A percentile compares a stretch with the other conserved stretches of the same genome.
Conservation (phyloP, 2,113 vertebrate genomes). For the Ellobius talpinus region DNA sequence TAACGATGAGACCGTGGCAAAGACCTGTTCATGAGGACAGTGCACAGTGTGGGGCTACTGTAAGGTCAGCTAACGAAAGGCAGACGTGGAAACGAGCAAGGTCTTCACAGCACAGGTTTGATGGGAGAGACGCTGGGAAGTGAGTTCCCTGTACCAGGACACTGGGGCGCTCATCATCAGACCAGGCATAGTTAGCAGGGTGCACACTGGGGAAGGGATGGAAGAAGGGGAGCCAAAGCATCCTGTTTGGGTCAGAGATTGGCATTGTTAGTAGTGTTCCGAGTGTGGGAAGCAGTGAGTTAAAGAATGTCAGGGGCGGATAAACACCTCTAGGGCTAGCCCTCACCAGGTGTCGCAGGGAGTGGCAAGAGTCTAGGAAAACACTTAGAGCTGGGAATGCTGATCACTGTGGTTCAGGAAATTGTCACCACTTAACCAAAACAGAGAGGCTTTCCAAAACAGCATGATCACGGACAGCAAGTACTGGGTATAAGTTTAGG, state of each 20-base stretch:
- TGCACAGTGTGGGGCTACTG: accelerated
- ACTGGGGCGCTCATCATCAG: not conserved
- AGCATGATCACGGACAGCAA: too few relatives aligned
- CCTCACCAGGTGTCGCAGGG: not conserved
- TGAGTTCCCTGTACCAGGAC: too few relatives aligned
- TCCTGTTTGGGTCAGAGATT: not conserved
- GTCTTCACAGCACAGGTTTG: not conserved
- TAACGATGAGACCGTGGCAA: too few relatives aligned
- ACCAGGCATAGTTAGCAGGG: too few relatives aligned
- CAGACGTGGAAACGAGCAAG: not conserved
- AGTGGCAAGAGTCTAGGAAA: not conserved
- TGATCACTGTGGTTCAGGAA: not conserved
- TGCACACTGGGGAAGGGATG: not conserved
- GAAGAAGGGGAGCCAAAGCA: not conserved
- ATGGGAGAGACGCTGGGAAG: not conserved
- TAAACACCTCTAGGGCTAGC: not conserved
- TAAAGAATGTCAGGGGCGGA: not conserved
- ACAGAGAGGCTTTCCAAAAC: not conserved
- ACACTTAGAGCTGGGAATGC: not conserved
- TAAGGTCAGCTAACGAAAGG: not conserved
- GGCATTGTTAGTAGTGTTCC: not conserved
- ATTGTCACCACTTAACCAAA: not conserved
- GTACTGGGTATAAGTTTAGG: not conserved
- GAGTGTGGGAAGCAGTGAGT: not conserved
- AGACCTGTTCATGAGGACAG: not conserved